These are phyloP conservation scores for Syrphus vitripennis DNA, from an alignment of 2,888 invertebrate genomes.

Conservation along the genomic window DNA sequence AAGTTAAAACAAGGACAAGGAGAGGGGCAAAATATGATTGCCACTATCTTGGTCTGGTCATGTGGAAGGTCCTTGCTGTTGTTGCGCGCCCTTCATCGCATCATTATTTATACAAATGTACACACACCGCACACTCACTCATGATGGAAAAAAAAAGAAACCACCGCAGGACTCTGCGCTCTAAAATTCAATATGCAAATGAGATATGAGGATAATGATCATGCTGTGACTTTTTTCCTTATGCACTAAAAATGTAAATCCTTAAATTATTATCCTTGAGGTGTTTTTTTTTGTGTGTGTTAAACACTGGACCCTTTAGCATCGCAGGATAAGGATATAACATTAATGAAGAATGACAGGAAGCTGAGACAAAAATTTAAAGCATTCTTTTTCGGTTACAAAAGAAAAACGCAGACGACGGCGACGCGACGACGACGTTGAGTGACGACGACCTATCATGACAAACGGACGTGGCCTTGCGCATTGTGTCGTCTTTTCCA, in stretches of 20 bases:
- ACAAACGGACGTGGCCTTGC: slow-evolving; percentile 9
- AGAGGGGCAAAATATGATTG: slow-evolving; percentile 24
- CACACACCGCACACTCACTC: not conserved
- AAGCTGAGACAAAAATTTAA: slow-evolving; percentile 24
- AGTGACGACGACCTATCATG: not conserved
- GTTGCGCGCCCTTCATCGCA: not conserved
- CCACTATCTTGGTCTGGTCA: slow-evolving; percentile 39
- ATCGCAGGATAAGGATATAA: slow-evolving; percentile 34
- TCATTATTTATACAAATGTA: not conserved
- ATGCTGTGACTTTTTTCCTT: slow-evolving; percentile 31
- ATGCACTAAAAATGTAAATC: slow-evolving; percentile 47
- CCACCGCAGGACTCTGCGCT: slow-evolving; percentile 2
- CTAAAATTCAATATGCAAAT: slow-evolving; percentile 32
- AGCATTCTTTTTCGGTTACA: not conserved
- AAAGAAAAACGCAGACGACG: not conserved
- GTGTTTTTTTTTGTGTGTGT: slow-evolving; percentile 14
- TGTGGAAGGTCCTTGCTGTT: slow-evolving; percentile 26
- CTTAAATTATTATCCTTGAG: slow-evolving; percentile 63
- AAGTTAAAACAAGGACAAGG: not conserved
- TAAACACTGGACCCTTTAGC: slow-evolving; percentile 10
- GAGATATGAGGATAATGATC: slow-evolving; percentile 37
- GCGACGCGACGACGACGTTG: not conserved
- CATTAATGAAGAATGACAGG: slow-evolving; percentile 38
- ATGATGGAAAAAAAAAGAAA: not conserved
- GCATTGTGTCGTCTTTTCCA: slow-evolving; percentile 48